Base-by-base conservation (phyloP, 1,140 invertebrate genomes). In the Brachionus sp. region DNA sequence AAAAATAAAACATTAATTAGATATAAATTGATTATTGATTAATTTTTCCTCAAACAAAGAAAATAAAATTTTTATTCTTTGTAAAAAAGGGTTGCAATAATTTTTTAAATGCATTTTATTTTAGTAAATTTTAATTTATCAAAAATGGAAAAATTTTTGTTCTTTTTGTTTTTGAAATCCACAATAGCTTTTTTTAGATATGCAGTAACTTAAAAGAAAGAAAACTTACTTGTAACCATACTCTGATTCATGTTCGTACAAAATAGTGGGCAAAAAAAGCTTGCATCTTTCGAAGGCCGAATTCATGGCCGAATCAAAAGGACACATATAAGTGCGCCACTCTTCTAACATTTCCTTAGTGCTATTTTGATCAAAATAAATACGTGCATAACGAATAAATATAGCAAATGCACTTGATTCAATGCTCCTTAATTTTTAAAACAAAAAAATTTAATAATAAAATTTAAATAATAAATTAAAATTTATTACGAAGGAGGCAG, bases 301-400 rank as follows among this genome's bases (percentile, higher is more conserved):
- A 42, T 90, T 84, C 88, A 93, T 91, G 85, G 91, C 89, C 82
- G 87, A 80, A 87, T 94, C 89, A 87, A 88, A 91, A 82, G 94
- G 92, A 89, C 92, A 93, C 85, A 95, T 86, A 82, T 91, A 90
- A 13, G 95, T 95, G 77, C 93, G 90, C 85, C 94, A 91, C 88
- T 94, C 93, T 84, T 94, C 93, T 78, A 97, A 87, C 86, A 98
- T 95, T 89, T 97, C 95, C 88, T 93, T 91, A 0, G 95, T 96
- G 1, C 95, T 92, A 19, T 89, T 88, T 19, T 91, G 85, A 5
- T 92, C 90, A 86, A 95, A 95, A 88, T 94, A 95, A 44, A 92
- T 57, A 13, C 78, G 16, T 46, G 70, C 70, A 75, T 75, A 75
- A 16, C 42, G 37, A 13, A 75, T 93, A 86, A 50, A 87, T 86